Evolutionary conservation across 2,797 vertebrate genomes (phyloP), one percentile per base, ranked within the genome.

Genomic region (Acrossocheilus fasciatus): DNA sequence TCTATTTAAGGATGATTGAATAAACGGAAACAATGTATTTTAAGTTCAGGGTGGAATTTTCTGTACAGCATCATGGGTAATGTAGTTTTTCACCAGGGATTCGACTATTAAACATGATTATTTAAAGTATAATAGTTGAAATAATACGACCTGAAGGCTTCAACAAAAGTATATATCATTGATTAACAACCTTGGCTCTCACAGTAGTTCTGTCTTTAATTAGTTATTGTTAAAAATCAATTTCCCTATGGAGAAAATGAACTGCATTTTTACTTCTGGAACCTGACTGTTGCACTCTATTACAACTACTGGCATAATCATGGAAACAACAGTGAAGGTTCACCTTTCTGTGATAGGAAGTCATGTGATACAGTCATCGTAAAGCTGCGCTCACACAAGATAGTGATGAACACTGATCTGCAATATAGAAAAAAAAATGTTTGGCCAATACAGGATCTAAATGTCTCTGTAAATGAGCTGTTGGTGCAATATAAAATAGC

Each of bases 321-420:
- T 36, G 54, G 69, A 20, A 34, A 78, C 12, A 78, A 0, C 12
- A 4, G 6, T 39, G 43, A 54, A 82, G 10, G 5, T 72, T 82
- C 54, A 82, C 36, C 30, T 72, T 82, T 72, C 39, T 73, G 36
- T 73, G 81, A 73, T 50, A 73, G 81, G 52, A 72, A 30, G 36
- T 57, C 68, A 39, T 39, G 36, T 69, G 5, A 18, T 2, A 20
- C 17, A 30, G n/a, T 43, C 52, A 74, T 18, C 17, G 20, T 26
- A 23, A 15, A 30, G 17, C n/a, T 68, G 11, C 6, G 23, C 11
- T 72, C 80, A 78, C 11, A 43, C 54, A 57, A 68, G 36, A 83
- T 18, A 57, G 17, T 74, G 41, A 45, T 30, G 18, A 36, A 34
- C 30, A 10, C 30, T 20, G 34, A 76, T 54, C 74, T 36, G 74